These are phyloP conservation scores for Crocodylus rhombifer DNA, from an alignment of 2,797 vertebrate species.

Conservation along the genomic window DNA sequence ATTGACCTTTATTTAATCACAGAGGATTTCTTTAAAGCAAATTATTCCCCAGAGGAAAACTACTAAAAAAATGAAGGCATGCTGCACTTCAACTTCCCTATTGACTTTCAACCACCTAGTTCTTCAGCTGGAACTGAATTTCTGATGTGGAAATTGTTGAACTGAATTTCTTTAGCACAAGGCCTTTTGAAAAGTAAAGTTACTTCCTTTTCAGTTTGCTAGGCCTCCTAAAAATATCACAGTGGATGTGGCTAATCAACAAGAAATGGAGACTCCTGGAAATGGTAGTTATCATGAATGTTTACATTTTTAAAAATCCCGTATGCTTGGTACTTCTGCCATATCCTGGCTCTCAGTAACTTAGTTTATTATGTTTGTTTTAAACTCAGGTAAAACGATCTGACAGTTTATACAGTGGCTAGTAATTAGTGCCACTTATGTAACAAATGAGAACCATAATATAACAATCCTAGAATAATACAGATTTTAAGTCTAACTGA, in stretches of 20 bases:
- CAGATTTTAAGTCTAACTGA: background rate
- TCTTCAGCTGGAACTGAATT: background rate
- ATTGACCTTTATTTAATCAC: background rate
- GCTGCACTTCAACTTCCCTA: background rate
- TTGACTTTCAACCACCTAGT: background rate
- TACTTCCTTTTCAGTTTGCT: background rate
- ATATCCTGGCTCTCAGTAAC: background rate
- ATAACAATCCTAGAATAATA: accelerated
- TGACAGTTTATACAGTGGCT: constrained; percentile 20
- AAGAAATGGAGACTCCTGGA: background rate
- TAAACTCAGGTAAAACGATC: background rate
- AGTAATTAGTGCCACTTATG: background rate
- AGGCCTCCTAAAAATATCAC: background rate
- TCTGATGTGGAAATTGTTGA: background rate
- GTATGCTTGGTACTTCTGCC: background rate
- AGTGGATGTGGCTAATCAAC: background rate
- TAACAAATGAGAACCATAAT: background rate
- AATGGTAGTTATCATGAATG: background rate
- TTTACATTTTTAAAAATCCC: background rate
- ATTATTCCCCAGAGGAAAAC: background rate
- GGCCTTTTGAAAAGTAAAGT: background rate
- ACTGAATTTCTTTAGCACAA: background rate
- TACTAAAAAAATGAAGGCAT: background rate
- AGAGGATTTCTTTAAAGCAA: background rate
- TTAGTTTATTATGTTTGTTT: constrained; percentile 33